Conservation (phyloP, 2,113 vertebrate genomes). For the Ameiurus melas region DNA sequence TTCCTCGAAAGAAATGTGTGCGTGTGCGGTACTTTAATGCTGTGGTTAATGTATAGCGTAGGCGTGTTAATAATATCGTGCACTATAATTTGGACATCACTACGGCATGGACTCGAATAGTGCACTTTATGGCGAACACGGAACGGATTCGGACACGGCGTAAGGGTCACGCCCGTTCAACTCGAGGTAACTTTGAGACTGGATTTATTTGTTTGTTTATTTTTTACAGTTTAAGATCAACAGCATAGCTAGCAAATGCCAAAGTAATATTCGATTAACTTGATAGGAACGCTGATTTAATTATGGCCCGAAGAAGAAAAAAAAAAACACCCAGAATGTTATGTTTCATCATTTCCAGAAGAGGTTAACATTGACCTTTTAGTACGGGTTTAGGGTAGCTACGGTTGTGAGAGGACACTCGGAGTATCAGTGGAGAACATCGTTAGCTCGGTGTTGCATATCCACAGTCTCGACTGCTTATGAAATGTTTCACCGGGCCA, state of each 20-base stretch:
- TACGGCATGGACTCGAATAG: not conserved
- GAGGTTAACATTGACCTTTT: slow-evolving; percentile 8
- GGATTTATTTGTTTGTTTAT: too few species aligned
- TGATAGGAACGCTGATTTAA: not conserved
- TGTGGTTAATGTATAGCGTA: not conserved
- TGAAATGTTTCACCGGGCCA: slow-evolving; percentile 41
- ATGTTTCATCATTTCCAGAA: not conserved
- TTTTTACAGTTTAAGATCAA: not conserved
- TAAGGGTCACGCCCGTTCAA: not conserved
- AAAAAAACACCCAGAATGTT: not conserved
- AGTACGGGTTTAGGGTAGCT: not conserved
- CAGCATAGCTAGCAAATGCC: not conserved
- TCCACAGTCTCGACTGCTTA: slow-evolving; percentile 3
- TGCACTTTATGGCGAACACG: not conserved
- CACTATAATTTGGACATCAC: not conserved
- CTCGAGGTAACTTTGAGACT: not conserved
- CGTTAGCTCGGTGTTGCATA: slow-evolving; percentile 22
- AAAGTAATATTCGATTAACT: slow-evolving; percentile 20
- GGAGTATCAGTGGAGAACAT: not conserved
- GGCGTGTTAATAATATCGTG: not conserved
- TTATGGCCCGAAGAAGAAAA: not conserved
- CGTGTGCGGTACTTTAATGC: too few species aligned
- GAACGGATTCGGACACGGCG: not conserved
- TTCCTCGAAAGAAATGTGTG: not conserved
- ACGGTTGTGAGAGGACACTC: not conserved